phyloP scores from a whole-genome alignment of 2,888 invertebrate species.

The Uloborus plumipes region DNA sequence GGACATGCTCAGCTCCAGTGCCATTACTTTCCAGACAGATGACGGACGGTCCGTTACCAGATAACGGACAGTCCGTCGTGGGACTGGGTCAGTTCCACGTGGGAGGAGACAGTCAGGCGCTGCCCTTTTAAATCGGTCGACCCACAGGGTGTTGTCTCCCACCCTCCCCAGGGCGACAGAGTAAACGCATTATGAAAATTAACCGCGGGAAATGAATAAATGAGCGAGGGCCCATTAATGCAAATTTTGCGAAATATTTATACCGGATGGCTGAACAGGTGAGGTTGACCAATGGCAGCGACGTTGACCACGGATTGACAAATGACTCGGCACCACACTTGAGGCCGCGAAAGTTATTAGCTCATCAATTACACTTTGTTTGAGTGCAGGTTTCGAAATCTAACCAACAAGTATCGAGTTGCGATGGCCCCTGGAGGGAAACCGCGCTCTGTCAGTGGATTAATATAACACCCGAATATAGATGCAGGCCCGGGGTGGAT shows the following conservation, averaged over 20 bases:
- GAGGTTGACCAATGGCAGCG: slow-evolving; percentile 57
- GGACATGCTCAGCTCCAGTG: slow-evolving; percentile 31
- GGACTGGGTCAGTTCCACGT: slow-evolving; percentile 20
- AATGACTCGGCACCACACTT: slow-evolving; percentile 56
- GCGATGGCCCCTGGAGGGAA: slow-evolving; percentile 29
- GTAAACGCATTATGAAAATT: slow-evolving; percentile 64
- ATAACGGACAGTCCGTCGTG: slow-evolving; percentile 9
- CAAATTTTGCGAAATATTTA: slow-evolving; percentile 62
- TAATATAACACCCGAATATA: slow-evolving; percentile 40
- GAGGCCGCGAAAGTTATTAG: slow-evolving; percentile 59
- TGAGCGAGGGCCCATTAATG: slow-evolving; percentile 56
- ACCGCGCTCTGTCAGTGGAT: slow-evolving; percentile 6
- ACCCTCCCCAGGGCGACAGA: slow-evolving; percentile 36
- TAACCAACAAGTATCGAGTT: slow-evolving; percentile 59
- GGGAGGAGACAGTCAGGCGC: slow-evolving; percentile 51
- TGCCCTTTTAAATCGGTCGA: neutral
- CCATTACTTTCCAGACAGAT: slow-evolving; percentile 44
- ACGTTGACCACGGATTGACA: slow-evolving; percentile 56
- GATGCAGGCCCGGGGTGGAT: slow-evolving; percentile 33
- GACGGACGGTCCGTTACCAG: slow-evolving; percentile 4
- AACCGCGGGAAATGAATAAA: slow-evolving; percentile 60
- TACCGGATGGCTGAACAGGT: slow-evolving; percentile 52
- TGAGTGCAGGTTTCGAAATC: slow-evolving; percentile 51
- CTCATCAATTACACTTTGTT: slow-evolving; percentile 62
- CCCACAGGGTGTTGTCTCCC: neutral